A percentile compares a stretch with the other conserved stretches of the same genome.
Evolutionary conservation across 1,140 invertebrate genomes (phyloP).

Genomic region (Leptonema lineaticorne): DNA sequence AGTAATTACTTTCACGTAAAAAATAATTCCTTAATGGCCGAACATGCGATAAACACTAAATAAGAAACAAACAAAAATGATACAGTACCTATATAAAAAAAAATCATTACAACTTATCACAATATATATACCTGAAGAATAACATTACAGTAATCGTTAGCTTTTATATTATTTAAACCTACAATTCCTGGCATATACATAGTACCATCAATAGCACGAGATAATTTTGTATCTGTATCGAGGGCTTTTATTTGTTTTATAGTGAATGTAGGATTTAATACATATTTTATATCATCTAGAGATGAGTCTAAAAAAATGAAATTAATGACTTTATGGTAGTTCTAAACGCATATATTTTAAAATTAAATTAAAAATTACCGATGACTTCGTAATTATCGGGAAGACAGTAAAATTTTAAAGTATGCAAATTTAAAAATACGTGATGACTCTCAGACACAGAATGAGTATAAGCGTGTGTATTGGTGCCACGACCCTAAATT

Average conservation of each 20-base stretch:
- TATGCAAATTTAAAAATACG: conserved; percentile 97
- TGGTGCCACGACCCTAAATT: conserved; percentile 87
- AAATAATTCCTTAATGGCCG: conserved; percentile 94
- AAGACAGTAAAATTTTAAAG: conserved; percentile 97
- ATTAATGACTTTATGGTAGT: conserved; percentile 7
- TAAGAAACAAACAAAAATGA: conserved; percentile 34
- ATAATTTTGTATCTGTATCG: conserved; percentile 83
- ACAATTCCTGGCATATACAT: conserved; percentile 96
- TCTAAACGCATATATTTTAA: too few relatives aligned
- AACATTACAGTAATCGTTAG: conserved; percentile 99
- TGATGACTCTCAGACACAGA: conserved; percentile 96
- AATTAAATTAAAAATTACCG: conserved; percentile 59
- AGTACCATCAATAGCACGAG: conserved; percentile 94
- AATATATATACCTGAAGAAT: conserved; percentile 77
- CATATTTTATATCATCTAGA: conserved; percentile 98
- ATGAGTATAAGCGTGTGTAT: conserved; percentile 98
- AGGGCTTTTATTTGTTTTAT: conserved; percentile 76
- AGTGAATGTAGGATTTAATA: conserved; percentile 96
- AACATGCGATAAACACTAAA: conserved; percentile 92
- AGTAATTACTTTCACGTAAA: conserved; percentile 90
- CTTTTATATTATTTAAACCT: conserved; percentile 99
- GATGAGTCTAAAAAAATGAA: conserved; percentile 76
- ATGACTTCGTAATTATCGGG: conserved; percentile 99
- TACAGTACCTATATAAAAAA: not conserved
- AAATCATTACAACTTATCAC: not conserved